Conservation (phyloP, 2,797 vertebrate genomes). For the Hylomyscus alleni region DNA sequence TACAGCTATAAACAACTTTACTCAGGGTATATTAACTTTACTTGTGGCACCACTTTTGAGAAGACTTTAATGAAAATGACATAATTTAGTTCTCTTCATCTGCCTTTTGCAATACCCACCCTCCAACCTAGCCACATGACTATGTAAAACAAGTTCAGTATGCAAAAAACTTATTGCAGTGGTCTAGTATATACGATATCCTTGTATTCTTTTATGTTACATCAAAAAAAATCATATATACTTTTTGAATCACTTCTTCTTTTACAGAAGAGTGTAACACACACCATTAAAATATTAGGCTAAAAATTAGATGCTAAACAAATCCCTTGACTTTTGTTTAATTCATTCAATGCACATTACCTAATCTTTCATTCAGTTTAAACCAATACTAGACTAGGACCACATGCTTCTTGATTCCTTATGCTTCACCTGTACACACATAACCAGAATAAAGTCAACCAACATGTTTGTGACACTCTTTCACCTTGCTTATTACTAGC, state of each 20-base stretch:
- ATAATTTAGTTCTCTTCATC: slow-evolving; percentile 61
- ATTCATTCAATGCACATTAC: neutral
- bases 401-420: neutral
- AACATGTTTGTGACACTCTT: neutral
- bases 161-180: slow-evolving; percentile 20
- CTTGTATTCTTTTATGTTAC: neutral
- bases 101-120: slow-evolving; percentile 44
- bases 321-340: neutral
- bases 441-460: neutral
- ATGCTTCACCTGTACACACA: neutral
- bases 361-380: neutral
- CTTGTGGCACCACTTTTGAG: neutral
- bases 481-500: neutral
- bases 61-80: slow-evolving; percentile 37
- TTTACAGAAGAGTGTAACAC: slow-evolving; percentile 40
- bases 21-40: neutral
- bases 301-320: slow-evolving; percentile 39
- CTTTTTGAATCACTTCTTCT: neutral
- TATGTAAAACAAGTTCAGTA: slow-evolving; percentile 47
- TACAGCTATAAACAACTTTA: neutral
- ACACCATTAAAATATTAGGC: neutral
- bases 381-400: neutral
- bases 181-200: neutral
- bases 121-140: slow-evolving; percentile 17
- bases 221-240: slow-evolving; percentile 54